phyloP scores from a whole-genome alignment of 2,888 invertebrate genomes.

The Amblyteles armatorius region DNA sequence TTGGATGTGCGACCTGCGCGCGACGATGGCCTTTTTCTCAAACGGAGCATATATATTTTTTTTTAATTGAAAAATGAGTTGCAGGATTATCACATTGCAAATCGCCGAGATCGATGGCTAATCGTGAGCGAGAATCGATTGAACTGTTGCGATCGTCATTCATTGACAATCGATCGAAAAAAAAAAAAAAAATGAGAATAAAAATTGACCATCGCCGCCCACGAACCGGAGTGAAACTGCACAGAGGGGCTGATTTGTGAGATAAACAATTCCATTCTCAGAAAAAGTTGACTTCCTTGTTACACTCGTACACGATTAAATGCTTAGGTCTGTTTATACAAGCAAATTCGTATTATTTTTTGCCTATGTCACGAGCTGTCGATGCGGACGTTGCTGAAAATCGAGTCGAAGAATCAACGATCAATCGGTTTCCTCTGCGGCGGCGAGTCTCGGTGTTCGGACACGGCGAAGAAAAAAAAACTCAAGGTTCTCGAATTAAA shows the following conservation, averaged over 20 bases:
- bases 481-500: background rate
- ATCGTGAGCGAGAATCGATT: background rate
- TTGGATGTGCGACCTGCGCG: constrained; percentile 18
- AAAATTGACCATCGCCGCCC: constrained; percentile 1
- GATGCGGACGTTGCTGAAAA: constrained; percentile 21
- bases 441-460: constrained; percentile 15
- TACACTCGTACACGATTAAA: constrained; percentile 41
- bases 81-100: background rate
- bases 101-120: background rate
- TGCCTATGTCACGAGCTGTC: background rate
- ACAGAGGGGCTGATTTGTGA: constrained; percentile 13
- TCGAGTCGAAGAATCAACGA: background rate
- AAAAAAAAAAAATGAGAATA: background rate
- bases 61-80: background rate
- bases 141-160: background rate
- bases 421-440: constrained; percentile 28
- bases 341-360: constrained; percentile 36
- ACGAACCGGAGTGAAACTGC: background rate
- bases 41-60: background rate
- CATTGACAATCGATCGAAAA: background rate
- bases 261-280: constrained; percentile 56
- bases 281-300: constrained; percentile 44
- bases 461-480: background rate
- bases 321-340: constrained; percentile 51
- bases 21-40: constrained; percentile 15